Conservation (phyloP, 1,140 invertebrate species). For the Brachionus calyciflorus region DNA sequence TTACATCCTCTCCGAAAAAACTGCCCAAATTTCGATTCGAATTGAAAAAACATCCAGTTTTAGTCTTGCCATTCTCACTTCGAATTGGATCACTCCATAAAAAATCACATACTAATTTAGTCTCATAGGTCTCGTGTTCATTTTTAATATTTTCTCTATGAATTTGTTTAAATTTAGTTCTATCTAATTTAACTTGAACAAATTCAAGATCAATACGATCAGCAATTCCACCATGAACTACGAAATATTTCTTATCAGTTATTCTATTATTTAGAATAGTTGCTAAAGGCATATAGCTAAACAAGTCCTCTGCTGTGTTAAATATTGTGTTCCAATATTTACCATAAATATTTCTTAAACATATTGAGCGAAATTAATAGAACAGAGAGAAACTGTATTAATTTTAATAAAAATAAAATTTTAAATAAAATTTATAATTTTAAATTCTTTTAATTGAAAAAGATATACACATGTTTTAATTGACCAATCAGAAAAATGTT, state of each 20-base stretch:
- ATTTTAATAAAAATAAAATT: too few species aligned
- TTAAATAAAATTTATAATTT: too few species aligned
- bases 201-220: neutral
- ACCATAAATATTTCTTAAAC: neutral
- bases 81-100: constrained; percentile 24
- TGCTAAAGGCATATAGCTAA: neutral
- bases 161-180: constrained; percentile 13
- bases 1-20: constrained; percentile 21
- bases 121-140: neutral
- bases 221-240: constrained; percentile 38
- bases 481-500: too few species aligned
- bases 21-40: neutral
- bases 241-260: constrained; percentile 3
- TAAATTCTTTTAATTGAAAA: too few species aligned
- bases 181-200: neutral
- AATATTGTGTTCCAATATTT: neutral
- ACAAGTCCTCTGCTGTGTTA: neutral
- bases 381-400: too few species aligned
- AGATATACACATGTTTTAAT: too few species aligned
- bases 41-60: constrained; percentile 21
- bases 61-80: neutral
- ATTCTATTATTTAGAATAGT: constrained; percentile 17
- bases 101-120: neutral
- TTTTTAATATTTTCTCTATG: neutral
- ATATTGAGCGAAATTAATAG: too few species aligned